Percentiles rank a stretch among this genome's conserved stretches.
These are phyloP conservation scores for Phytoseiulus persimilis DNA, from an alignment of 2,888 invertebrate genomes.

Conservation along the genomic window DNA sequence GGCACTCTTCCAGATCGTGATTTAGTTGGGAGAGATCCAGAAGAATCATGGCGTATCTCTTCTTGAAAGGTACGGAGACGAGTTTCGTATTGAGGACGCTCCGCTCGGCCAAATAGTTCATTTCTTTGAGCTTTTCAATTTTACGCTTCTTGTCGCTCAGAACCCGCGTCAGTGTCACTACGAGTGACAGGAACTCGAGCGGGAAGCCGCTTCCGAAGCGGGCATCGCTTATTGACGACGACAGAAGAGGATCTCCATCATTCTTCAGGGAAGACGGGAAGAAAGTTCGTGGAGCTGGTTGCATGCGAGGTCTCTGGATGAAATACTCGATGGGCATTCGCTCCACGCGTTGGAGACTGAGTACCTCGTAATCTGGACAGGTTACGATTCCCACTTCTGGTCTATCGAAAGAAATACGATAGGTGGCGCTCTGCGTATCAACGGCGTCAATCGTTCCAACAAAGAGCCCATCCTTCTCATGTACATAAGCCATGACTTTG, in stretches of 20 bases:
- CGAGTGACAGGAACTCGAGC: conserved; percentile 69
- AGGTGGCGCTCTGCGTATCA: conserved; percentile 85
- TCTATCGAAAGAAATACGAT: conserved; percentile 86
- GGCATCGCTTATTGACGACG: conserved; percentile 12
- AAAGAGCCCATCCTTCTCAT: conserved; percentile 89
- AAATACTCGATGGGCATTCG: conserved; percentile 31
- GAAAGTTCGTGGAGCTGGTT: conserved; percentile 12
- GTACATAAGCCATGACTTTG: conserved; percentile 58
- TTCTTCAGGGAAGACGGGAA: conserved; percentile 27
- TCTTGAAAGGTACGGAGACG: conserved; percentile 77
- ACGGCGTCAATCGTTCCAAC: conserved; percentile 89
- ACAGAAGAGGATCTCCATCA: conserved; percentile 19
- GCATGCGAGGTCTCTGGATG: conserved; percentile 30
- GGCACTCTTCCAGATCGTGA: conserved; percentile 63
- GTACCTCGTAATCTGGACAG: conserved; percentile 89
- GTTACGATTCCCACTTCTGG: conserved; percentile 86
- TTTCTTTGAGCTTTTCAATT: conserved; percentile 68
- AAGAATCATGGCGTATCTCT: conserved; percentile 73
- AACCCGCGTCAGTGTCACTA: conserved; percentile 72
- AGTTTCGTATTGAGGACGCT: conserved; percentile 59
- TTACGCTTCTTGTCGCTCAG: conserved; percentile 70
- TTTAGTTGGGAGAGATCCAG: conserved; percentile 85
- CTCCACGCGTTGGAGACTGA: conserved; percentile 49
- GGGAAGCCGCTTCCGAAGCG: conserved; percentile 62
- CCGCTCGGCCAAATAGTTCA: conserved; percentile 84